Evolutionary conservation across 2,888 invertebrate genomes (phyloP).

Genomic region (Zonitis immaculata): DNA sequence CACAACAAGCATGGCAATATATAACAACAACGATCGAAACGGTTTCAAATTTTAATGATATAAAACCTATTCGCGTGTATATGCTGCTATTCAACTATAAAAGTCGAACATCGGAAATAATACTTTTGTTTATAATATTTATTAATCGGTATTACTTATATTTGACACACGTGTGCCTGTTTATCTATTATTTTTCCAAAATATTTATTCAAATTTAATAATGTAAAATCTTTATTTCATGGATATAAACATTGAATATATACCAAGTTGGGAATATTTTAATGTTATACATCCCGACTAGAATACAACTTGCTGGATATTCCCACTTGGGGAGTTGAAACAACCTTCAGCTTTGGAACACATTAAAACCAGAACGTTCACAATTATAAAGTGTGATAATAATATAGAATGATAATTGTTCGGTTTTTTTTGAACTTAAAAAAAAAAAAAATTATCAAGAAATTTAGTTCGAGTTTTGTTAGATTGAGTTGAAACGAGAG

Average conservation of each 20-base stretch:
- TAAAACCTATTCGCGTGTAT: neutral
- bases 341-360: conserved; percentile 36
- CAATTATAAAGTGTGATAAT: conserved; percentile 31
- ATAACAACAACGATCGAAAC: neutral
- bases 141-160: too few species aligned
- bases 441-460: neutral
- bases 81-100: neutral
- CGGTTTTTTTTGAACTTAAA: too few species aligned
- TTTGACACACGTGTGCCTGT: conserved; percentile 12
- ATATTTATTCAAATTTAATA: too few species aligned
- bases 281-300: conserved; percentile 43
- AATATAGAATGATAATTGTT: neutral
- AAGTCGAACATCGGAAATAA: conserved; percentile 1
- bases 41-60: neutral
- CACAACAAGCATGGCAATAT: too few species aligned
- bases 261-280: conserved; percentile 36
- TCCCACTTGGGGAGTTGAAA: conserved; percentile 37
- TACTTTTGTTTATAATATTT: neutral
- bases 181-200: too few species aligned
- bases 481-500: neutral
- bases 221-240: too few species aligned
- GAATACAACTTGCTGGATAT: conserved; percentile 25
- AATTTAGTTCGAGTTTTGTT: neutral
- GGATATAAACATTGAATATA: conserved; percentile 7
- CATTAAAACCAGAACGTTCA: conserved; percentile 38